Base-by-base conservation (phyloP, 2,888 invertebrate genomes). In the Sepiola atlantica region DNA sequence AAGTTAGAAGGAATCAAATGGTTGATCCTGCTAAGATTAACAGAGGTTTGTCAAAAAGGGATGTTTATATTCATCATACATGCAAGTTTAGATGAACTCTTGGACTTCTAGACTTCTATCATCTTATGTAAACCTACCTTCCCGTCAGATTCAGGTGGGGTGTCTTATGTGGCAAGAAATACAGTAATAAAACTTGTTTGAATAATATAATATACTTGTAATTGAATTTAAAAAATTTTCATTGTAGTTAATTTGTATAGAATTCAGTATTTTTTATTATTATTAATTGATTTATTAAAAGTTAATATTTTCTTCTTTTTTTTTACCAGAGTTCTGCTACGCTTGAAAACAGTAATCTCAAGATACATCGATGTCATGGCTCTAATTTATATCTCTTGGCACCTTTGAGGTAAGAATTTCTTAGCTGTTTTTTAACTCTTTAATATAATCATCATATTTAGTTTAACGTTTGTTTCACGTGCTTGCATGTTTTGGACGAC, bases 301-400 rank as follows among this genome's bases (percentile, higher is more conserved):
- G 28, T 77, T 28, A 92, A 91, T 55, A 90, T 92, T 10, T 77
- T 28, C 32, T n/a, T 24, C 35, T 92, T 24, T 93, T 61, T 94
- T 94, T 93, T 94, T 95, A 96, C n/a, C 96, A 97, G 97, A 97
- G 97, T 95, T 97, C 97, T 16, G 96, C 96, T n/a, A 97, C 97
- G 6, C 95, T 97, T 90, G 97, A 97, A 94, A 96, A 96, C 94
- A 97, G 97, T 94, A 96, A 96, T 94, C 95, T 97, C 1, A 97
- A 97, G 95, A 97, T 97, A 35, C 97, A 97, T 94, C 95, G 97
- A 93, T 97, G 97, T 95, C 97, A 97, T 95, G 96, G 96, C 94
- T 97, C 97, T 32, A 97, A 96, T 95, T 95, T 97, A 6, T 97
- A 97, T 94, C 96, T 97, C 12, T 95, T 97, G 28, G 97, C 97